Percentiles rank a stretch among this genome's conserved stretches.
phyloP scores from a whole-genome alignment of 2,888 invertebrate genomes.

The Mesoligia furuncula region DNA sequence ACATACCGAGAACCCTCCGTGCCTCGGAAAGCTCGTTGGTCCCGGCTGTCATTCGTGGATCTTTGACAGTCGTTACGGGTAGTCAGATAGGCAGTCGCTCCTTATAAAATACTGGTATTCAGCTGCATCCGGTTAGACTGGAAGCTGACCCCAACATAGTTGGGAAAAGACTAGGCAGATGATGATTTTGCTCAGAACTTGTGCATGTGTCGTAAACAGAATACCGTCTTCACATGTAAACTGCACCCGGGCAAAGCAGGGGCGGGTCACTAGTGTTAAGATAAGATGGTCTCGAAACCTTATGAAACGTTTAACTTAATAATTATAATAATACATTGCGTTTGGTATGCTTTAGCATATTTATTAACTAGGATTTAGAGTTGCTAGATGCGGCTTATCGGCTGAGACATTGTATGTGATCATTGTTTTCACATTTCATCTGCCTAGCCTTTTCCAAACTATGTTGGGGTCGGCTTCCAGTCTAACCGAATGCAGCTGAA shows the following conservation, averaged over 20 bases:
- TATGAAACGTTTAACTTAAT: slow-evolving; percentile 76
- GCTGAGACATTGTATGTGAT: not conserved
- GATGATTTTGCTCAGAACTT: not conserved
- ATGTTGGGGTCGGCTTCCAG: too few relatives aligned
- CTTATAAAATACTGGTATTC: too few relatives aligned
- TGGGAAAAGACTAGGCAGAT: too few relatives aligned
- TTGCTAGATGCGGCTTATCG: slow-evolving; percentile 58
- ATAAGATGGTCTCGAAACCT: slow-evolving; percentile 67
- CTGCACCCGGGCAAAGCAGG: not conserved
- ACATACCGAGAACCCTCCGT: too few relatives aligned
- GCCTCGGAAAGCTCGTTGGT: too few relatives aligned
- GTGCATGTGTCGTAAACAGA: not conserved
- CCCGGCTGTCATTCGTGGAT: too few relatives aligned
- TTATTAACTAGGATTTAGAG: slow-evolving; percentile 70
- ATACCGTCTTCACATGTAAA: not conserved
- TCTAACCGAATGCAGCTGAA: too few relatives aligned
- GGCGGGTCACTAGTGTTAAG: slow-evolving; percentile 41
- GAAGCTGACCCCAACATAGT: too few relatives aligned
- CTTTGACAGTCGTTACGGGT: too few relatives aligned
- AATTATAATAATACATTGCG: slow-evolving; percentile 75
- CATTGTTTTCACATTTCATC: not conserved
- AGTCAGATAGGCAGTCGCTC: too few relatives aligned
- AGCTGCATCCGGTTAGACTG: too few relatives aligned
- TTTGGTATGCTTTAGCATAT: slow-evolving; percentile 72
- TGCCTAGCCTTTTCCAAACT: too few relatives aligned